Base-by-base conservation (phyloP, 2,797 vertebrate species). In the Morus bassanus region DNA sequence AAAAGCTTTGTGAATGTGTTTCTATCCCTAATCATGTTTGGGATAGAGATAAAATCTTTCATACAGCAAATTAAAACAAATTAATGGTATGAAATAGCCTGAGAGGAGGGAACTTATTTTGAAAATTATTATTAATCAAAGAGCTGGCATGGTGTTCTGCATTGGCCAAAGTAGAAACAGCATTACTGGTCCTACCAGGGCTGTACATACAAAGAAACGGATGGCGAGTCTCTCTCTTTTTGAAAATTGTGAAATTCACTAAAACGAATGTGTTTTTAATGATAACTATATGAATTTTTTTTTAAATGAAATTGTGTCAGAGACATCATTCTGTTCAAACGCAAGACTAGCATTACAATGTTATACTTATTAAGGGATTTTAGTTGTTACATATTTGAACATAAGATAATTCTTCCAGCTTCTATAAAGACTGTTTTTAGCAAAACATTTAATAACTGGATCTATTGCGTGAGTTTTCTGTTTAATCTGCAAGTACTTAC, bases 51-150 rank as follows among this genome's bases (percentile, higher is more conserved):
- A 69, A 87, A 94, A 77, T 87, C 73, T 89, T 89, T 74, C 56
- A 82, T 25, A 56, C 1, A 63, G 50, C 25, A 74, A 93, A 96
- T 46, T 64, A 79, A 95, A 95, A 77, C 45, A 88, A 95, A 94
- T 67, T 59, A 78, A 65, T 50, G 17, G 83, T 57, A 83, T 21
- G 37, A 89, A 88, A 74, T 28, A 93, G 33, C 50, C 54, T 69
- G 61, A 91, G 78, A 96, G 43, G 35, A 89, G 73, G 33, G 13
- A 91, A 84, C 13, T 73, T 81, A 43, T 30, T 92, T 77, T 85
- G 46, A 43, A 91, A 67, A 80, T 92, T 67, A 46, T 54, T 79
- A 70, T 53, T 84, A 89, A 88, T 70, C 85, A 87, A 85, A 93
- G 37, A 89, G 50, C 41, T 89, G 57, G 50, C 65, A 85, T 1